Conservation (phyloP, 2,797 vertebrate genomes). For the Gastrophryne carolinensis region DNA sequence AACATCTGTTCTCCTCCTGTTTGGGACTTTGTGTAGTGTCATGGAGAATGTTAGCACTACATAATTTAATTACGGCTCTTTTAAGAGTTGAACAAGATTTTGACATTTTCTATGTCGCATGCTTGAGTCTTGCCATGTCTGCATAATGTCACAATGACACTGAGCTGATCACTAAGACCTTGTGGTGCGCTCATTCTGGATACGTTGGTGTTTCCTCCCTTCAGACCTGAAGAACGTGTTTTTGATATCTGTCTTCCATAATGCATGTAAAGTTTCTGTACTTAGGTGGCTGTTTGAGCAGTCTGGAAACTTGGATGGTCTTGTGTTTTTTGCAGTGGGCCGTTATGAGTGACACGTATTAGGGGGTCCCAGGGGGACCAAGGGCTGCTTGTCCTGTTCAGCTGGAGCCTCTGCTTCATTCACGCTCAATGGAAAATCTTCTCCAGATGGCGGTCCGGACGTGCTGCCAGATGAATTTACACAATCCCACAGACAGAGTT, state of each 20-base stretch:
- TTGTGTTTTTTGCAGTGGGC: conserved; percentile 7
- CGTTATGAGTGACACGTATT: conserved; percentile 66
- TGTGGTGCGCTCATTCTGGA: not conserved
- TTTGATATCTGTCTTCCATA: not conserved
- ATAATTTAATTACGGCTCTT: no score
- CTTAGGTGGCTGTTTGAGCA: conserved; percentile 31
- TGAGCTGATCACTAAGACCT: not conserved
- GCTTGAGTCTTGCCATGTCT: not conserved
- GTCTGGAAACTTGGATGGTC: conserved; percentile 27
- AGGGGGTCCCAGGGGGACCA: conserved; percentile 62
- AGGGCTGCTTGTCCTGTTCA: conserved; percentile 54
- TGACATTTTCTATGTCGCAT: no score
- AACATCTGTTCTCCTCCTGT: no score
- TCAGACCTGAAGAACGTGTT: not conserved
- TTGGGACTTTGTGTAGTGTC: no score
- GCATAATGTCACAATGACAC: not conserved
- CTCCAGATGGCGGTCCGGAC: conserved; percentile 74
- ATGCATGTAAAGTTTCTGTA: conserved; percentile 4
- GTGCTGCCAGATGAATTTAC: conserved; percentile 77
- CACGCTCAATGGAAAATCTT: conserved; percentile 71
- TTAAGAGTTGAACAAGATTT: no score
- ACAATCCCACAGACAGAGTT: conserved; percentile 68
- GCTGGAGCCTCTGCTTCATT: conserved; percentile 66
- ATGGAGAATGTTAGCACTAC: no score
- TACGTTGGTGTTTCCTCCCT: not conserved